A percentile compares a stretch with the other conserved stretches of the same genome.
Evolutionary conservation across 1,140 invertebrate species (phyloP).

Genomic region (Neodiprion pinetum): DNA sequence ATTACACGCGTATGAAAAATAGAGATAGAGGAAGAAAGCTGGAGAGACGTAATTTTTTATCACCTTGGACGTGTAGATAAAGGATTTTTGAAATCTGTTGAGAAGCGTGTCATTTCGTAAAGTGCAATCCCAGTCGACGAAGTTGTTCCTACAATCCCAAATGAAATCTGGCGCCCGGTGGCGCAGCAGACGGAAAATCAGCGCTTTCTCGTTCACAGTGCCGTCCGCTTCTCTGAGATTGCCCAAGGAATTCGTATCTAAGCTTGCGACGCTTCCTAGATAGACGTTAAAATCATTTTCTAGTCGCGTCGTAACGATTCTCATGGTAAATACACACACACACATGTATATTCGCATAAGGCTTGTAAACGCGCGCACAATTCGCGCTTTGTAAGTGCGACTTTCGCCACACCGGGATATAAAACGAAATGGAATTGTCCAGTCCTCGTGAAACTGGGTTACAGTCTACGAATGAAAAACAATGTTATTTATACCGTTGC

Average conservation of each 20-base stretch:
- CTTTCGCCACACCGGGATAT: no score
- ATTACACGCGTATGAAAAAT: not conserved
- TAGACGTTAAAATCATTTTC: no score
- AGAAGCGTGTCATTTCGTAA: slow-evolving; percentile 41
- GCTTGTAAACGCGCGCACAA: no score
- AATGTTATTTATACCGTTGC: no score
- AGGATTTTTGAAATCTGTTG: slow-evolving; percentile 49
- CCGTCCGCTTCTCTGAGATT: slow-evolving; percentile 44
- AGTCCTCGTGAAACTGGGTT: no score
- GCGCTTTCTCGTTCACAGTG: slow-evolving; percentile 45
- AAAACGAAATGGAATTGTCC: no score
- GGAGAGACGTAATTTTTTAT: not conserved
- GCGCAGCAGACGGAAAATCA: slow-evolving; percentile 45
- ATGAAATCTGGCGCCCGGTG: slow-evolving; percentile 49
- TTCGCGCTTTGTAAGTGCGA: no score
- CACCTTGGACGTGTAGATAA: slow-evolving; percentile 56
- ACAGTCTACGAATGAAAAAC: no score
- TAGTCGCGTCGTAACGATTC: no score
- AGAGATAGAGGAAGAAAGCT: not conserved
- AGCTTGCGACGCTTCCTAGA: slow-evolving; percentile 39
- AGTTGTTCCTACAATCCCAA: slow-evolving; percentile 56
- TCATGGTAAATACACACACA: no score
- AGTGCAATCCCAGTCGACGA: slow-evolving; percentile 48
- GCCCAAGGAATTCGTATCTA: slow-evolving; percentile 47
- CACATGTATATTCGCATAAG: no score